phyloP scores from a whole-genome alignment of 2,888 invertebrate genomes.

The Thymelicus lineola region DNA sequence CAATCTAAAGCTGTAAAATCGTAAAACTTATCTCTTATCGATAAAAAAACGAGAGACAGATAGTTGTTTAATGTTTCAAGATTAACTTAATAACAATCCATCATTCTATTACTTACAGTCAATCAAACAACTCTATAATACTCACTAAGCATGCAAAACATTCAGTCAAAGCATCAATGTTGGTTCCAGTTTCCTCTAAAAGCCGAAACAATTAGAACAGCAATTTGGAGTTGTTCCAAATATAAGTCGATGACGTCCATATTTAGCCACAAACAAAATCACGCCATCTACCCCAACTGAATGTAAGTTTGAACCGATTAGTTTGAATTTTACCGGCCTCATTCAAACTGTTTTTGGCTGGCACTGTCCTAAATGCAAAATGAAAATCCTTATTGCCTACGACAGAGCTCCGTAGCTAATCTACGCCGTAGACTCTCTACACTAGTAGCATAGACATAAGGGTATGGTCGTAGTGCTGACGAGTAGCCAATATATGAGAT shows the following conservation, averaged over 20 bases:
- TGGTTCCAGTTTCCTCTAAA: conserved; percentile 4
- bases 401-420: conserved; percentile 17
- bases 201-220: conserved; percentile 27
- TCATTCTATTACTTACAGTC: not conserved
- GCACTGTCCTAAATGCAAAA: conserved; percentile 25
- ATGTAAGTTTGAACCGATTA: conserved; percentile 34
- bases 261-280: conserved; percentile 28
- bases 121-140: not conserved
- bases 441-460: conserved; percentile 35
- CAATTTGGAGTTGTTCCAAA: conserved; percentile 33
- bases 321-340: conserved; percentile 30
- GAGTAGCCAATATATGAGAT: not conserved
- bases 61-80: too few relatives aligned
- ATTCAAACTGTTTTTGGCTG: conserved; percentile 24
- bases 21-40: too few relatives aligned
- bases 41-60: too few relatives aligned
- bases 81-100: too few relatives aligned
- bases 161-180: not conserved
- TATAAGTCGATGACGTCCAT: conserved; percentile 25
- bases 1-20: too few relatives aligned
- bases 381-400: conserved; percentile 17
- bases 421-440: conserved; percentile 48
- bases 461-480: not conserved
- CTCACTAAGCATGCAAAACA: not conserved
- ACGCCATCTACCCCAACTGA: conserved; percentile 17